Base-by-base conservation (phyloP, 2,888 invertebrate species). In the Brachycybe producta region DNA sequence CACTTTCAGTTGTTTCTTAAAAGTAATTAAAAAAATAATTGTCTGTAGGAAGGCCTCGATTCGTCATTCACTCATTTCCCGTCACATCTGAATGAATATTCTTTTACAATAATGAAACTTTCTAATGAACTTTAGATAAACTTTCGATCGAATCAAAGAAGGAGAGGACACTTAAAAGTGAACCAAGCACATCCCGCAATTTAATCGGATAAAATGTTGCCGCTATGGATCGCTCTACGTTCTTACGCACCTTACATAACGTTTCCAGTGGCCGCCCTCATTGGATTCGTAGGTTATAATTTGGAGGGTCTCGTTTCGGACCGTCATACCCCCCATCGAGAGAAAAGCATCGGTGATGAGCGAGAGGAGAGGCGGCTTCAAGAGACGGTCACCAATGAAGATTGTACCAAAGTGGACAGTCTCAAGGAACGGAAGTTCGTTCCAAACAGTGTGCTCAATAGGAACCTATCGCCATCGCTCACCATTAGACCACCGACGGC, bases 251-350 rank as follows among this genome's bases (percentile, higher is more conserved):
- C 84, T 1, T 80, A 79, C 56, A 69, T 90, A 30, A 84, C 84
- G 0, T 67, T 90, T 36, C 92, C 92, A 0, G 72, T 87, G 55
- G 90, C 88, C 0, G 82, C 77, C 0, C 68, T 86, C 0, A 73
- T 91, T 24, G 92, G 91, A 3, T 73, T 84, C 49, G 69, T 91
- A 59, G 94, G 94, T 24, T 92, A 92, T 65, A 82, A 88, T 60
- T 57, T 90, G 55, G 91, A 92, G 70, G 62, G 64, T 44, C 54
- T 61, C 21, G 46, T 68, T 2, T 62, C 67, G 35, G 62, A 67
- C 50, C 64, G 76, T 71, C 62, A 64, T 44, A 68, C 69, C 19
- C 68, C 70, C 2, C 67, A 61, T 54, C 66, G 65, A 54, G 52
- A 54, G 15, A 61, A 64, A 61, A 76, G 84, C 13, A 75, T 83